Base-by-base conservation (phyloP, 2,797 vertebrate genomes). In the Helarctos malayanus region DNA sequence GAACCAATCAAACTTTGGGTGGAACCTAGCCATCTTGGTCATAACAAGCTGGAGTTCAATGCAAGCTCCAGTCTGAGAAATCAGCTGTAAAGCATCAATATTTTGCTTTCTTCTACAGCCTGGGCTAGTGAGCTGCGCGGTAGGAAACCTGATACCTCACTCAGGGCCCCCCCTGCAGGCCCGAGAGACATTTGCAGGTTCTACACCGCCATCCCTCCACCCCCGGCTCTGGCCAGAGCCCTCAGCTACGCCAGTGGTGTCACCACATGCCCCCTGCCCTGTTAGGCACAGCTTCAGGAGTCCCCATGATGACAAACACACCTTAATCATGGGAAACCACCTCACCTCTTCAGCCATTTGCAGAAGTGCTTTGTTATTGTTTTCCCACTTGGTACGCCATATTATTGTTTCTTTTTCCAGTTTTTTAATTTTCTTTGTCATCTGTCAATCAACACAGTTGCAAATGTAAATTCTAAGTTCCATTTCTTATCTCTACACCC, bases 381-480 rank as follows among this genome's bases (percentile, higher is more conserved):
- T 99, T 98, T 99, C 99, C 99, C 99, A 99, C 96, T 99, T 99
- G 95, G 99, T 99, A 87, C 99, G 99, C 99, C 99, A 99, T 95
- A 99, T 98, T 54, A 99, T 99, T 0, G 99, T 99, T 98, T 99
- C 99, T 98, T 99, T 99, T 98, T 99, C 99, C 98, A 99, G 98
- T 98, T 99, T 99, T 98, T 99, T 99, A 96, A 99, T 99, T 99
- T 99, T 99, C 98, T 99, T 99, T 0, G 99, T 99, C 99, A 99
- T 99, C 99, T 99, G 98, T 71, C 89, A 89, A 94, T 49, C 49
- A 89, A 97, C 79, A 94, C 38, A 94, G 89, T 94, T 61, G 25
- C 68, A 94, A 87, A 73, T 81, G 94, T 89, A 96, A 97, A 89
- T 63, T 84, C 52, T 35, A 73, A 83, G 69, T 81, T 52, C 52